Evolutionary conservation across 2,888 invertebrate species (phyloP).

Genomic region (Vandiemenella viatica): DNA sequence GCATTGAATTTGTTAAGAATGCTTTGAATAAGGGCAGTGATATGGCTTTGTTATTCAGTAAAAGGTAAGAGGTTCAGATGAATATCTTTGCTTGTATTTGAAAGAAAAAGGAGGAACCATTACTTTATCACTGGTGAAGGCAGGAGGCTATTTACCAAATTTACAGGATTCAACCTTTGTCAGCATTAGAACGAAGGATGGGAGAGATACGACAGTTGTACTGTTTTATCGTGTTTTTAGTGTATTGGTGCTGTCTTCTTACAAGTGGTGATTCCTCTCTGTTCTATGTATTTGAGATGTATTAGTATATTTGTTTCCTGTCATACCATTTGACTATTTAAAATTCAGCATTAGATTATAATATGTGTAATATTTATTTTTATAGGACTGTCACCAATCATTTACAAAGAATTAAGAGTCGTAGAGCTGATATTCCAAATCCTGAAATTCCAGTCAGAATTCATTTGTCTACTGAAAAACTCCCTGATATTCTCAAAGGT

Average conservation of each 20-base stretch:
- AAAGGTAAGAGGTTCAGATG: constrained; percentile 46
- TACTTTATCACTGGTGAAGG: too few species aligned
- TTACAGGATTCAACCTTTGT: too few species aligned
- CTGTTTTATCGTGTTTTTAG: too few species aligned
- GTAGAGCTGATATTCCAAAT: constrained; percentile 75
- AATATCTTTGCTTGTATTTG: neutral
- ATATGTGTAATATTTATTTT: neutral
- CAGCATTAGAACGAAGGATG: too few species aligned
- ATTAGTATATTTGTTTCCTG: too few species aligned
- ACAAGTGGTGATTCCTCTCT: too few species aligned
- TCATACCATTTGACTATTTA: too few species aligned
- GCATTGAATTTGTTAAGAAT: constrained; percentile 66
- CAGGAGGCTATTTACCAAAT: too few species aligned
- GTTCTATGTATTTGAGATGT: too few species aligned
- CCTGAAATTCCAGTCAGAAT: constrained; percentile 78
- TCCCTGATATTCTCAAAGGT: constrained; percentile 67
- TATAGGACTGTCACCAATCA: constrained; percentile 41
- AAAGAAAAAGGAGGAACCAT: neutral
- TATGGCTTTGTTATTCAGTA: constrained; percentile 68
- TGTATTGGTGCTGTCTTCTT: too few species aligned
- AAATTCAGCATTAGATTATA: too few species aligned
- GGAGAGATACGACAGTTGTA: too few species aligned
- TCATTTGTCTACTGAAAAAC: constrained; percentile 61
- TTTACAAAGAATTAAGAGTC: constrained; percentile 64
- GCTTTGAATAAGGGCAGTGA: constrained; percentile 69